These are phyloP conservation scores for Eulemur mongoz DNA, from an alignment of 2,797 vertebrate genomes.

Conservation along the genomic window DNA sequence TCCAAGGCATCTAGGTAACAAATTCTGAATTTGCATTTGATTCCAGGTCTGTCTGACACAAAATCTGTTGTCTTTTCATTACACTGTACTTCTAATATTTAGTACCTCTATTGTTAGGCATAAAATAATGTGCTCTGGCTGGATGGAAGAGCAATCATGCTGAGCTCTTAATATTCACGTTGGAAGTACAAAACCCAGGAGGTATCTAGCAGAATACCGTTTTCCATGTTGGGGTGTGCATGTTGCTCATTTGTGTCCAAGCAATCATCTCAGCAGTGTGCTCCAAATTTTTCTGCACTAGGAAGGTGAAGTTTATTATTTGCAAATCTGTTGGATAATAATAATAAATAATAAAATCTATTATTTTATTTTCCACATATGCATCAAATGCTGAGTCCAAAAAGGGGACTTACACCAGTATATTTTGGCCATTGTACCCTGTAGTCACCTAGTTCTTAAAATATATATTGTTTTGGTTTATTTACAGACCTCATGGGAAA, in stretches of 20 bases:
- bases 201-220: not conserved
- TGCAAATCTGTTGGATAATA: not conserved
- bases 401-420: not conserved
- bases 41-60: not conserved
- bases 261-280: not conserved
- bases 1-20: not conserved
- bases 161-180: not conserved
- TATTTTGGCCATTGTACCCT: not conserved
- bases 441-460: not conserved
- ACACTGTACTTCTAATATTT: not conserved
- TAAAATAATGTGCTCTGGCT: not conserved
- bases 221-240: not conserved
- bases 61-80: not conserved
- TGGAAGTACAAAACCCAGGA: not conserved
- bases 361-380: not conserved
- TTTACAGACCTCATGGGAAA: not conserved
- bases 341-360: too few relatives aligned
- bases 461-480: not conserved
- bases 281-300: not conserved
- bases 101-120: not conserved
- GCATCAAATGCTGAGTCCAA: not conserved
- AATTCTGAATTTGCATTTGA: not conserved
- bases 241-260: not conserved
- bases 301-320: not conserved
- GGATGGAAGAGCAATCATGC: too few relatives aligned